Evolutionary conservation across 2,888 invertebrate genomes (phyloP).

Genomic region (Allacma fusca): DNA sequence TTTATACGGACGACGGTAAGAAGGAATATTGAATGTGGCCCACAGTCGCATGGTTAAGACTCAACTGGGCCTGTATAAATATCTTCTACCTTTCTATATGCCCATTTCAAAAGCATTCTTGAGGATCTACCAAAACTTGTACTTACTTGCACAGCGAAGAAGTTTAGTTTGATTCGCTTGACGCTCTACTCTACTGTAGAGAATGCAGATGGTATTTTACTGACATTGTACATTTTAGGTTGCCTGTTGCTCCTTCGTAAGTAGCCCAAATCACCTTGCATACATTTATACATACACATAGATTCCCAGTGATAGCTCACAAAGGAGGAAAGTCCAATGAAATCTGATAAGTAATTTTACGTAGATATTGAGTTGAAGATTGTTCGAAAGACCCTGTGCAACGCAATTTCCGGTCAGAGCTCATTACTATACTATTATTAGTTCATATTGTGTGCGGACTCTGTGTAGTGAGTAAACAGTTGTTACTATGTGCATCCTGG

Average conservation of each 20-base stretch:
- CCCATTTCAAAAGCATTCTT: not conserved
- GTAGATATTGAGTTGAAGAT: too few species aligned
- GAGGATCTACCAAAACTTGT: not conserved
- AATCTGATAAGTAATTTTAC: too few species aligned
- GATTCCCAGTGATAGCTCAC: too few species aligned
- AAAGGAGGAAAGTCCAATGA: too few species aligned
- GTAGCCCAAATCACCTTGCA: not conserved
- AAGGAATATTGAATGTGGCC: slow-evolving; percentile 11
- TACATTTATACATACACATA: too few species aligned
- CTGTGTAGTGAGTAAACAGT: too few species aligned
- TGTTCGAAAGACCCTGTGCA: too few species aligned
- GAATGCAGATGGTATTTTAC: not conserved
- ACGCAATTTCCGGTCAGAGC: too few species aligned
- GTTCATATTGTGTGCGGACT: too few species aligned
- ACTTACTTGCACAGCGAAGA: not conserved
- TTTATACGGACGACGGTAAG: not conserved
- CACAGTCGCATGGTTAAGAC: slow-evolving; percentile 7
- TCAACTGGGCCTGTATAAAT: not conserved
- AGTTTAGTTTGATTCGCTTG: not conserved
- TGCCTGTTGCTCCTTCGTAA: not conserved
- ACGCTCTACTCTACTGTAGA: not conserved
- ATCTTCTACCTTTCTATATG: not conserved
- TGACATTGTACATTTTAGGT: slow-evolving; percentile 1
- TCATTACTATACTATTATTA: too few species aligned
- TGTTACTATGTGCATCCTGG: too few species aligned